Conservation (phyloP, 2,797 vertebrate species). For the Lindbergichthys nudifrons region DNA sequence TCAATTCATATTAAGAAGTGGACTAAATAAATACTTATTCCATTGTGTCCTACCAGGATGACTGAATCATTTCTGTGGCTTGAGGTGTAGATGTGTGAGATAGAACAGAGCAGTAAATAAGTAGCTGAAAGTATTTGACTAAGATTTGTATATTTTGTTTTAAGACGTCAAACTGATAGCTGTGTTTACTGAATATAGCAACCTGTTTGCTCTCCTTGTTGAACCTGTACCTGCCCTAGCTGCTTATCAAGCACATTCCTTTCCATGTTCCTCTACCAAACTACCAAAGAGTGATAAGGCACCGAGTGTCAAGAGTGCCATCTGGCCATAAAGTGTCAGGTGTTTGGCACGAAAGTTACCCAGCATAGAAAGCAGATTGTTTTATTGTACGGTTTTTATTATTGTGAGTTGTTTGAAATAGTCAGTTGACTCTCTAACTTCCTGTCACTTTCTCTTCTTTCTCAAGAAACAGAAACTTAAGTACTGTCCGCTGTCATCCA, state of each 20-base stretch:
- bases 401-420: neutral
- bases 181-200: slow-evolving; percentile 18
- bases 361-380: neutral
- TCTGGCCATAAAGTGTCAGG: slow-evolving; percentile 54
- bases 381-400: slow-evolving; percentile 29
- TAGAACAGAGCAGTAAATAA: neutral
- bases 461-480: neutral
- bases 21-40: too few species aligned
- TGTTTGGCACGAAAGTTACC: slow-evolving; percentile 21
- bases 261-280: slow-evolving; percentile 42
- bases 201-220: slow-evolving; percentile 53
- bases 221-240: slow-evolving; percentile 39
- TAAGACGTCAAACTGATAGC: slow-evolving; percentile 4
- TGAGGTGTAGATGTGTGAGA: neutral
- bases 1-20: neutral
- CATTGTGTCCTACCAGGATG: neutral
- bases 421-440: neutral
- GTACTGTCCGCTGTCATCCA: neutral
- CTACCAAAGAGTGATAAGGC: slow-evolving; percentile 51
- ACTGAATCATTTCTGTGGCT: neutral
- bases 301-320: slow-evolving; percentile 23
- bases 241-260: slow-evolving; percentile 72
- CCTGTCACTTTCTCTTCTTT: slow-evolving; percentile 5
- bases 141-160: slow-evolving; percentile 35
- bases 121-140: slow-evolving; percentile 23